These are phyloP conservation scores for Phengaris alcon DNA, from an alignment of 2,888 invertebrate genomes.

Conservation along the genomic window DNA sequence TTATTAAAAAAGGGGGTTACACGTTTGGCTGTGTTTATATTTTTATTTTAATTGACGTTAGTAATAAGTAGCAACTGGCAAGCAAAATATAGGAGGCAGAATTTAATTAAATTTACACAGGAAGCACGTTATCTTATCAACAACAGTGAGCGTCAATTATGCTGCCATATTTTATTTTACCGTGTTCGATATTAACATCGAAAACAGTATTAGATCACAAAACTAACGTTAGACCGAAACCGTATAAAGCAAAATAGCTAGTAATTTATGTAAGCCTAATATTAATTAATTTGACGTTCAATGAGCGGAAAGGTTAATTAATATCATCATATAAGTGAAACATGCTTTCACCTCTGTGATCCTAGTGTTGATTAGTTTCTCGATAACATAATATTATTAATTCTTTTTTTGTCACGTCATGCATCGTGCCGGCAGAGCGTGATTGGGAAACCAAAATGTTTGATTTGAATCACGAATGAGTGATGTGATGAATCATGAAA, in stretches of 20 bases:
- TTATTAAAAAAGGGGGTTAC: no score
- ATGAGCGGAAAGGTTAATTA: not conserved
- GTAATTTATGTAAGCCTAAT: not conserved
- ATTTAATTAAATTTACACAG: conserved; percentile 12
- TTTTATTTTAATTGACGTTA: no score
- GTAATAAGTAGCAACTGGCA: no score
- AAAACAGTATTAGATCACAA: not conserved
- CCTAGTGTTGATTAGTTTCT: not conserved
- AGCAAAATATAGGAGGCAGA: not conserved
- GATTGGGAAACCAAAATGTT: no score
- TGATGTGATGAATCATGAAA: no score
- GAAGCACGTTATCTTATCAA: not conserved
- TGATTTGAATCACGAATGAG: no score
- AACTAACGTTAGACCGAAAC: not conserved
- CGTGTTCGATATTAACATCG: not conserved
- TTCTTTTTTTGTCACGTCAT: no score
- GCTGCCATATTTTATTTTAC: not conserved
- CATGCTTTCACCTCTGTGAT: not conserved
- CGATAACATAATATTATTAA: not conserved
- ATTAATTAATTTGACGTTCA: not conserved
- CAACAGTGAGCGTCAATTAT: not conserved
- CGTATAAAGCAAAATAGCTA: not conserved
- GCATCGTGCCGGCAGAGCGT: no score
- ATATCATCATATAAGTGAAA: not conserved
- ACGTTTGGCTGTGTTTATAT: no score